Percentiles rank a stretch among this genome's conserved stretches.
Conservation (phyloP, 2,797 vertebrate species). For the Sylvia borin region DNA sequence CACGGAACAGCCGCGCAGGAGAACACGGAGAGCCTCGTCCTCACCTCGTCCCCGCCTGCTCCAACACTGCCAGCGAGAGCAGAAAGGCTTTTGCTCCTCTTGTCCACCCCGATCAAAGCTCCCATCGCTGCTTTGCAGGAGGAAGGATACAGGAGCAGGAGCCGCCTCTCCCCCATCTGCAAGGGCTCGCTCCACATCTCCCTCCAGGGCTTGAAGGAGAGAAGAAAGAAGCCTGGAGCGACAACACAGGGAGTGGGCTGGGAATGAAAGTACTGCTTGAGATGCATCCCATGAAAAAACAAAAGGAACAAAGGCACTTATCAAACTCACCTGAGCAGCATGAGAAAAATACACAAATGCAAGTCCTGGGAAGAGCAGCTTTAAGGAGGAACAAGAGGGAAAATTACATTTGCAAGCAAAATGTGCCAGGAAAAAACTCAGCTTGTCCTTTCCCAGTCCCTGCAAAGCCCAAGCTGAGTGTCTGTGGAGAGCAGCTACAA, state of each 20-base stretch:
- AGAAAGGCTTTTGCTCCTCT: neutral
- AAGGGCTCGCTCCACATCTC: neutral
- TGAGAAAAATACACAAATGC: neutral
- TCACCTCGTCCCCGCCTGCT: fast-evolving
- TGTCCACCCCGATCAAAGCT: neutral
- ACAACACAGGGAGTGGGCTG: neutral
- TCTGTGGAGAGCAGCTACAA: neutral
- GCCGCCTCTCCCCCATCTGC: neutral
- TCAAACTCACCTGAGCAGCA: neutral
- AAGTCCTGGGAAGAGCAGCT: neutral
- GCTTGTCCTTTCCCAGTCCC: neutral
- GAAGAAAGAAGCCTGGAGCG: neutral
- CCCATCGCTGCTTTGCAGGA: neutral
- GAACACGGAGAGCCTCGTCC: neutral
- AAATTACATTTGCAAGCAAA: neutral
- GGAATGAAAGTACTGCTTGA: neutral
- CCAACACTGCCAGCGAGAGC: neutral
- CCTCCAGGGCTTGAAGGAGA: neutral
- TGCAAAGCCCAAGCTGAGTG: neutral
- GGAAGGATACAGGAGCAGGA: neutral
- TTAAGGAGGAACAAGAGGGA: neutral
- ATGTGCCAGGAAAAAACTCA: neutral
- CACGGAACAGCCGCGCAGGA: neutral
- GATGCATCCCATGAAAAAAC: neutral
- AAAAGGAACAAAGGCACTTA: neutral